A percentile compares a stretch with the other conserved stretches of the same genome.
These are phyloP conservation scores for Azorinus chamasolen DNA, from an alignment of 2,888 invertebrate species.

Conservation along the genomic window DNA sequence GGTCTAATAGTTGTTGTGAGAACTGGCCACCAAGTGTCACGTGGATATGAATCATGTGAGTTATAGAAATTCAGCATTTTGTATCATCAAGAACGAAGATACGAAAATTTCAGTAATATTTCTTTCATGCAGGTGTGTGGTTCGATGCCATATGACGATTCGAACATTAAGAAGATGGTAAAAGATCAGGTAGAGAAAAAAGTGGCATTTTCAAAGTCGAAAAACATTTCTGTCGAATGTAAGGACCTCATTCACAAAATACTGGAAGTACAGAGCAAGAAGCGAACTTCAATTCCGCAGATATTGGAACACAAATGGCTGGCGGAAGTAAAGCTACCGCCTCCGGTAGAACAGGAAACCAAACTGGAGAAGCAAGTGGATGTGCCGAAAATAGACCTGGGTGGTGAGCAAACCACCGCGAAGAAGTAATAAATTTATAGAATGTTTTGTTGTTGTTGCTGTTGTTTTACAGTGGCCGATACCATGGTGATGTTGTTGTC, in stretches of 20 bases:
- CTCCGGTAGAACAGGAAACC: neutral
- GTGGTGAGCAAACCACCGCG: neutral
- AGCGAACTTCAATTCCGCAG: slow-evolving; percentile 71
- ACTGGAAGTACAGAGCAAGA: slow-evolving; percentile 93
- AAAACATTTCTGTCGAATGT: slow-evolving; percentile 83
- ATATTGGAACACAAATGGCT: slow-evolving; percentile 78
- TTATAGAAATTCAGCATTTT: too few relatives aligned
- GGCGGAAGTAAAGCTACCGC: neutral
- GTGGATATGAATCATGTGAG: too few relatives aligned
- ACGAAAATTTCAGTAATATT: too few relatives aligned
- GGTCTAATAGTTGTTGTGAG: too few relatives aligned
- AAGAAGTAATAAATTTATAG: too few relatives aligned
- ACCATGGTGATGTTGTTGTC: too few relatives aligned
- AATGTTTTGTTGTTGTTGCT: too few relatives aligned
- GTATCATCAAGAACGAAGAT: too few relatives aligned
- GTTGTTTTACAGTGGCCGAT: too few relatives aligned
- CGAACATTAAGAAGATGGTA: slow-evolving; percentile 92
- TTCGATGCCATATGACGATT: slow-evolving; percentile 93
- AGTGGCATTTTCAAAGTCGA: slow-evolving; percentile 86
- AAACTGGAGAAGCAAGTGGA: slow-evolving; percentile 28
- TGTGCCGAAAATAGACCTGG: slow-evolving; percentile 21
- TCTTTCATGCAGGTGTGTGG: slow-evolving; percentile 89
- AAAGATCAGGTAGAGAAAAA: slow-evolving; percentile 90
- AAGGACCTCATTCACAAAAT: slow-evolving; percentile 93
- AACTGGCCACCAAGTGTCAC: too few relatives aligned